Evolutionary conservation across 2,888 invertebrate genomes (phyloP), one percentile per base, ranked within the genome.

Genomic region (Girardia tigrina): DNA sequence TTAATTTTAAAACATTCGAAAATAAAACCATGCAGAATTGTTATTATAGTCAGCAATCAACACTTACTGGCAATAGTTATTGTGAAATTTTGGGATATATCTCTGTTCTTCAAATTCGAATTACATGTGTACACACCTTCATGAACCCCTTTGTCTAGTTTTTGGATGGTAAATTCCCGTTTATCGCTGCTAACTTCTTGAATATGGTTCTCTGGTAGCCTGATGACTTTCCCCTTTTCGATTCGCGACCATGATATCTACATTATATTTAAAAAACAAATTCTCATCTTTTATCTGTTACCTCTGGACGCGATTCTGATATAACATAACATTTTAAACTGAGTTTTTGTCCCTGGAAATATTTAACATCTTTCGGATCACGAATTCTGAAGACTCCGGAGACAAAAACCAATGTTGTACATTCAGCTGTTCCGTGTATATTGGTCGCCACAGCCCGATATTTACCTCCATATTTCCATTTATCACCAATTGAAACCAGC

Each of bases 61-160:
- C 4, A 20, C 56, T 56, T 56, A 56, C 56, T 56, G n/a, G 56
- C 56, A 56, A 56, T 56, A n/a, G 56, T 56, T 20, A 56, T n/a
- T 56, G 4, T 12, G n/a, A 56, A 56, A 12, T 4, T 56, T 23
- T 56, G n/a, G n/a, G 56, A 56, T 12, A 56, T 56, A 6, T 8
- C n/a, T 12, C 23, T 6, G 56, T 4, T 56, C 4, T 56, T 56
- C 23, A 56, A 23, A 12, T n/a, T 56, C n/a, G 56, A 56, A 8
- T 56, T 4, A n/a, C 56, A 56, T 23, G 23, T 56, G n/a, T 56
- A 56, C 23, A 2, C 23, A 4, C 56, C 56, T 6, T n/a, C n/a
- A 56, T 56, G 56, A 8, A 56, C n/a, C 6, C 6, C 56, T 56
- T 56, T 56, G 23, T 56, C 56, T 2, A 56, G 2, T 56, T 56